Evolutionary conservation across 2,113 vertebrate genomes (phyloP).

Genomic region (Chloropsis hardwickii): DNA sequence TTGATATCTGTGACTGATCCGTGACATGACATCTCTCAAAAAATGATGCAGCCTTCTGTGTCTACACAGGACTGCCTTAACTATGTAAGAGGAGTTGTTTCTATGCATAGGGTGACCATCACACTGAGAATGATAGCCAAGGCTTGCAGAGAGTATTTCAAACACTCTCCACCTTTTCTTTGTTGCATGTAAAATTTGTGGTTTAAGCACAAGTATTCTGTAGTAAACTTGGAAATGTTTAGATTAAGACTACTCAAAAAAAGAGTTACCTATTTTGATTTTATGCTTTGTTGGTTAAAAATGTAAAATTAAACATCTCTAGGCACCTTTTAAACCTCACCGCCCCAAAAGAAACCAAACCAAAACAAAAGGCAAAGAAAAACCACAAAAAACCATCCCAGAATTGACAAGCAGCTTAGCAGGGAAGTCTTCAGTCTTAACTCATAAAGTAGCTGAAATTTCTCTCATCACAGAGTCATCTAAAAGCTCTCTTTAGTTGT

Average conservation of each 20-base stretch:
- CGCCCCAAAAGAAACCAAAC: fast-evolving
- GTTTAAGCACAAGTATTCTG: not conserved
- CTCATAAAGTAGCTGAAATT: not conserved
- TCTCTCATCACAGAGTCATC: not conserved
- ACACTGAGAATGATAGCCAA: not conserved
- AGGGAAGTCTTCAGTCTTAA: not conserved
- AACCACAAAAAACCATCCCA: fast-evolving
- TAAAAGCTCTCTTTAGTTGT: not conserved
- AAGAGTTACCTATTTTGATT: not conserved
- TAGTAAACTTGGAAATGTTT: not conserved
- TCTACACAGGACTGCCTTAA: not conserved
- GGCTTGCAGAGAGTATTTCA: not conserved
- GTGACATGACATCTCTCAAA: not conserved
- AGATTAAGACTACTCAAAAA: not conserved
- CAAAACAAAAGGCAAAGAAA: not conserved
- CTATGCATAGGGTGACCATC: not conserved
- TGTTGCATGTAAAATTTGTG: not conserved
- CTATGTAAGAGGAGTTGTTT: not conserved
- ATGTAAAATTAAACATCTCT: not conserved
- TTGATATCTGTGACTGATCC: not conserved
- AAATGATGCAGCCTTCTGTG: not conserved
- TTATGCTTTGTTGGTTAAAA: not conserved
- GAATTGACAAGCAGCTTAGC: not conserved
- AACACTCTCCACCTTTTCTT: not conserved
- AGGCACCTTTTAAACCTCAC: not conserved